phyloP scores from a whole-genome alignment of 2,888 invertebrate species.

The Drosophila picticornis region DNA sequence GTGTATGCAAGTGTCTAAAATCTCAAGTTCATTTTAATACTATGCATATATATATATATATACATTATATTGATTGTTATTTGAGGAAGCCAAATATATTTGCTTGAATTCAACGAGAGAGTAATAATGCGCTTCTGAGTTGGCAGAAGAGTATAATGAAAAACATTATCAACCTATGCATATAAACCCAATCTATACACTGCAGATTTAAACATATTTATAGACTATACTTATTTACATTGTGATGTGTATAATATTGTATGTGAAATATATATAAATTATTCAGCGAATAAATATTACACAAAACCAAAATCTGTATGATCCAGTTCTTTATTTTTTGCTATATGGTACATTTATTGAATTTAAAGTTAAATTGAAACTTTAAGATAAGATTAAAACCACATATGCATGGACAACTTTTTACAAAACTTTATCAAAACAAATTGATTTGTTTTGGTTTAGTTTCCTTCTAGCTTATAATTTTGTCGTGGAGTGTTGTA shows the following conservation, averaged over 20 bases:
- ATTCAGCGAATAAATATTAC: conserved; percentile 65
- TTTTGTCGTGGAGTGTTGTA: neutral
- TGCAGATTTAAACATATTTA: conserved; percentile 33
- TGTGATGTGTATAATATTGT: conserved; percentile 52
- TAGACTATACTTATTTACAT: conserved; percentile 36
- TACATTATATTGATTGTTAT: conserved; percentile 37
- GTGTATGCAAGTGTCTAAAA: conserved; percentile 5
- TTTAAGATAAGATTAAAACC: neutral
- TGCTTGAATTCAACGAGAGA: neutral
- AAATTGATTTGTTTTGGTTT: neutral
- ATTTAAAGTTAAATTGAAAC: neutral
- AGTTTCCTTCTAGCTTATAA: neutral
- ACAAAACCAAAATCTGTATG: conserved; percentile 7
- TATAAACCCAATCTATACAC: conserved; percentile 21
- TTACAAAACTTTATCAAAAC: neutral
- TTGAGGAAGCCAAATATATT: conserved; percentile 6
- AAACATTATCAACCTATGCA: conserved; percentile 6
- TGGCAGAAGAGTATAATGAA: conserved; percentile 3
- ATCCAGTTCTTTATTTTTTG: neutral
- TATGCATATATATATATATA: conserved; percentile 21
- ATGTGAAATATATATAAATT: conserved; percentile 60
- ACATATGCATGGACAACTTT: neutral
- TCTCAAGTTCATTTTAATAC: conserved; percentile 11
- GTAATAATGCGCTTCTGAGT: neutral
- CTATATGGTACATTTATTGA: neutral